Evolutionary conservation across 92 coral and sea anemone genomes (phyloP).

Genomic region (Porites cylindrica): DNA sequence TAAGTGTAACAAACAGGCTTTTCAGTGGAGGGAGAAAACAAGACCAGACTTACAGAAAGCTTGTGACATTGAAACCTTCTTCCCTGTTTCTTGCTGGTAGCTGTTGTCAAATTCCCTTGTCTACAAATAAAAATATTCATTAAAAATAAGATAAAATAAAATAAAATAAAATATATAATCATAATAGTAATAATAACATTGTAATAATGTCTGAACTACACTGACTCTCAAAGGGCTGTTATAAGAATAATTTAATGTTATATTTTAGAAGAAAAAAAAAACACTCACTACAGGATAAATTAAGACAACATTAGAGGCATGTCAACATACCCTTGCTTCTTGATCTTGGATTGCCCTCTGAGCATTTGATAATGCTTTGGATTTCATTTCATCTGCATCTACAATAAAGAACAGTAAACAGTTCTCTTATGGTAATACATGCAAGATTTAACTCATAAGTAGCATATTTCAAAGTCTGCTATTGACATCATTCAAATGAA

Average conservation of each 20-base stretch:
- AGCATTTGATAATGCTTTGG: slow-evolving; percentile 90
- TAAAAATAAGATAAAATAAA: background rate
- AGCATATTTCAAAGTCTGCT: too few species aligned
- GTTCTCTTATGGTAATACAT: background rate
- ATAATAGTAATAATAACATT: too few species aligned
- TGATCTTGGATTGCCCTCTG: slow-evolving; percentile 88
- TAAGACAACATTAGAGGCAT: too few species aligned
- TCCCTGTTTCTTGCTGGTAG: slow-evolving; percentile 75
- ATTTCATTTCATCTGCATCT: slow-evolving; percentile 95
- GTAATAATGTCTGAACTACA: too few species aligned
- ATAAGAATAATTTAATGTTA: too few species aligned
- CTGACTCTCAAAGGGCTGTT: too few species aligned
- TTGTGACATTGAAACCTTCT: slow-evolving; percentile 86
- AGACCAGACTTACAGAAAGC: slow-evolving; percentile 80
- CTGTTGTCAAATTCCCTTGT: slow-evolving; percentile 85
- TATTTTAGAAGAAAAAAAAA: too few species aligned
- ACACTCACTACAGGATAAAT: too few species aligned
- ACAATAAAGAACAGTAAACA: background rate
- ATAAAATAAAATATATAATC: too few species aligned
- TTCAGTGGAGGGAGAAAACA: background rate
- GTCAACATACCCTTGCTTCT: slow-evolving; percentile 80
- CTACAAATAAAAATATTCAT: slow-evolving; percentile 50
- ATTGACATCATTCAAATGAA: too few species aligned
- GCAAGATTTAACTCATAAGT: too few species aligned
- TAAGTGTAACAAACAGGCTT: too few species aligned